phyloP scores from a whole-genome alignment of 2,888 invertebrate genomes.

The Crepidodera aurea region DNA sequence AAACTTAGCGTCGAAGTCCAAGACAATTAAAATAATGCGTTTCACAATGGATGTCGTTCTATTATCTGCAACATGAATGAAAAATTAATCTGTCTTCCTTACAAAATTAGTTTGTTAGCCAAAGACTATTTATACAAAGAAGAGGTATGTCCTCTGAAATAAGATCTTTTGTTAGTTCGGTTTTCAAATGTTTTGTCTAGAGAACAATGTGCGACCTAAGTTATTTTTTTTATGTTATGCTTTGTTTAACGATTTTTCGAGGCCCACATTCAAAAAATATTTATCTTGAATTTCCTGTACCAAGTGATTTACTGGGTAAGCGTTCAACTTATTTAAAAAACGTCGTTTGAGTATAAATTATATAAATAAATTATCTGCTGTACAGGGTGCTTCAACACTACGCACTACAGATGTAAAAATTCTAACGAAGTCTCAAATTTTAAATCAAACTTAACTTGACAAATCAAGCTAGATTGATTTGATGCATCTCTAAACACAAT shows the following conservation, averaged over 20 bases:
- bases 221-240: constrained; percentile 4
- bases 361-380: not conserved
- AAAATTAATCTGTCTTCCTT: constrained; percentile 47
- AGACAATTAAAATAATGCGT: constrained; percentile 40
- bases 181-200: constrained; percentile 51
- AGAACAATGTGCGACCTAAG: constrained; percentile 43
- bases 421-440: no score
- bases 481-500: no score
- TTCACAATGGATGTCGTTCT: constrained; percentile 39
- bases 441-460: no score
- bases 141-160: constrained; percentile 46
- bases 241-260: constrained; percentile 1
- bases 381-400: not conserved
- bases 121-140: constrained; percentile 47
- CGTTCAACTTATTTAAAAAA: not conserved
- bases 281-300: constrained; percentile 1
- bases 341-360: not conserved
- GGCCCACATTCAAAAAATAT: constrained; percentile 6
- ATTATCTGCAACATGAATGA: constrained; percentile 47
- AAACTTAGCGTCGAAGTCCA: constrained; percentile 28
- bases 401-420: no score
- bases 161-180: constrained; percentile 47
- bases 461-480: no score
- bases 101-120: constrained; percentile 48
- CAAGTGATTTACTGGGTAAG: not conserved